These are phyloP conservation scores for Trichopoda pennipes DNA, from an alignment of 2,888 invertebrate species.

Conservation along the genomic window DNA sequence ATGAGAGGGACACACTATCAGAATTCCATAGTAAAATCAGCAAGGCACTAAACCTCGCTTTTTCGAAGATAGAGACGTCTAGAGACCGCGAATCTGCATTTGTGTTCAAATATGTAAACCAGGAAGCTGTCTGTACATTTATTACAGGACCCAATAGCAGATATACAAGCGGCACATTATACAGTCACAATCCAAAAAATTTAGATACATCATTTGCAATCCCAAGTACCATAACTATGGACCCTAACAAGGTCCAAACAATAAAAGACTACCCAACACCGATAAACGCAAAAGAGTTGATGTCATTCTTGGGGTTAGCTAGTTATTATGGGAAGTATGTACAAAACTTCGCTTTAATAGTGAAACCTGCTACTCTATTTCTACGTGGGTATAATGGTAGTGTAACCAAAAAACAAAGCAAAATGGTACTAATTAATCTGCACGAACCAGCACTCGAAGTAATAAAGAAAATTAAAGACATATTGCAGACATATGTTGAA, in stretches of 20 bases:
- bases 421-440: background rate
- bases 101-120: background rate
- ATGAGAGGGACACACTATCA: background rate
- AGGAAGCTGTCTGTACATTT: too few species aligned
- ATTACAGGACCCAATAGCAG: too few species aligned
- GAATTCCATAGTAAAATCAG: slow-evolving; percentile 1
- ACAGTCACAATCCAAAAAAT: background rate
- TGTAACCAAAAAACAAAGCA: slow-evolving; percentile 7
- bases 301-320: slow-evolving; percentile 11
- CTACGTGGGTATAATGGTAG: slow-evolving; percentile 5
- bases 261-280: slow-evolving; percentile 11
- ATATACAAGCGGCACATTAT: too few species aligned
- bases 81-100: background rate
- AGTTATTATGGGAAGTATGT: slow-evolving; percentile 18
- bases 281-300: slow-evolving; percentile 22
- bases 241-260: slow-evolving; percentile 6
- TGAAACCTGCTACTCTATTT: background rate
- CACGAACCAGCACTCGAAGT: slow-evolving; percentile 10
- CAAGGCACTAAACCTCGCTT: background rate
- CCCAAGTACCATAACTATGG: slow-evolving; percentile 12
- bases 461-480: slow-evolving; percentile 5
- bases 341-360: slow-evolving; percentile 20
- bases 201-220: slow-evolving; percentile 3
- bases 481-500: background rate
- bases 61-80: background rate